Base-by-base conservation (phyloP, 2,888 invertebrate species). In the Lochmaea capreae region DNA sequence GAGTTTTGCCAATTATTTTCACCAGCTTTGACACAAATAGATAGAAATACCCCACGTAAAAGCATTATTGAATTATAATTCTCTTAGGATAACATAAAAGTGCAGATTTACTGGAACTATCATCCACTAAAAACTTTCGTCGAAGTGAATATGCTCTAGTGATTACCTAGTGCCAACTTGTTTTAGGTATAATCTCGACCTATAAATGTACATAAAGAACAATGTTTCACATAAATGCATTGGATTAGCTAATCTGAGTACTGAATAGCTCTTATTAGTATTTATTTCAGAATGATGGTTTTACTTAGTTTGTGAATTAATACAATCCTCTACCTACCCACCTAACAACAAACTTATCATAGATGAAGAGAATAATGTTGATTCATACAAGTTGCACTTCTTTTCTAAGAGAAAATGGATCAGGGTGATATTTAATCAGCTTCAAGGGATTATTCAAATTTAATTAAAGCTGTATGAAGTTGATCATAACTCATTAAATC, bases 91-190 rank as follows among this genome's bases (percentile, higher is more conserved):
- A 65, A 54, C 67, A 49, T 61, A 66, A 54, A 54, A 63, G 59
- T 68, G 68, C 49, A 61, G 68, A 68, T 68, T 61, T 68, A 59
- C 22, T 68, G 61, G 42, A 68, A 68, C 68, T 42, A n/a, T 49
- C 26, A n/a, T n/a, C n/a, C 8, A 59, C 9, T 59, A 68, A 46
- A 43, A 68, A 59, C 61, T 68, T 68, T 68, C 59, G 46, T 59
- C 59, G 39, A 59, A 67, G 67, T 49, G 61, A 46, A 61, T 59
- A 59, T 68, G 59, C 68, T 61, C 61, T 46, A 43, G n/a, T 2
- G 68, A 68, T 61, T 68, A 68, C 68, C 61, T 59, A 68, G 68
- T 68, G 68, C 68, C 49, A 68, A 68, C 68, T 68, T 49, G 49
- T 68, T 49, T 68, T 61, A 46, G 49, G 68, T 59, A 68, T 68